Conservation (phyloP, 2,888 invertebrate genomes). For the Eilema griseolum region DNA sequence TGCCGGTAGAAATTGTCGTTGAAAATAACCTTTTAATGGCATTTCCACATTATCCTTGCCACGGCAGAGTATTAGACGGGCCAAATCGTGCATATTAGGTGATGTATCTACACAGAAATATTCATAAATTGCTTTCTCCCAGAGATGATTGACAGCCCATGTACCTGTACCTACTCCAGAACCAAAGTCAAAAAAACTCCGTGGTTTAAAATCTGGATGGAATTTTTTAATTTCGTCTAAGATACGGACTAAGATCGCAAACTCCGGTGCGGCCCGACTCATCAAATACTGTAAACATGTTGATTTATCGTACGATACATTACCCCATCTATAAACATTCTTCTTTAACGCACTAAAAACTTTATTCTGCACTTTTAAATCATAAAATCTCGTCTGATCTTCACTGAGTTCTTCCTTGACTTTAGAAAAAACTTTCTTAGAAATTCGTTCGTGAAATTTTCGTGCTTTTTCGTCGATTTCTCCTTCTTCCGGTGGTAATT, state of each 20-base stretch:
- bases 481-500: constrained; percentile 88
- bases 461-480: constrained; percentile 80
- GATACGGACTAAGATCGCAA: constrained; percentile 90
- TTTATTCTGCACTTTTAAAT: constrained; percentile 83
- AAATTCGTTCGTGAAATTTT: constrained; percentile 72
- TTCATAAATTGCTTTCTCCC: constrained; percentile 92
- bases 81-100: constrained; percentile 93
- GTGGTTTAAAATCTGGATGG: constrained; percentile 90
- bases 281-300: constrained; percentile 91
- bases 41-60: constrained; percentile 88
- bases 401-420: constrained; percentile 56
- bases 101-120: constrained; percentile 95
- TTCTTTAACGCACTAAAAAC: constrained; percentile 87
- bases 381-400: constrained; percentile 73
- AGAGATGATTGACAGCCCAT: constrained; percentile 93
- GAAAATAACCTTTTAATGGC: constrained; percentile 88
- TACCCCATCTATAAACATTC: constrained; percentile 91
- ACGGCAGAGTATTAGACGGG: constrained; percentile 89
- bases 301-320: constrained; percentile 89
- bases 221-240: constrained; percentile 91
- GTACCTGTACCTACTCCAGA: constrained; percentile 95
- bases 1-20: constrained; percentile 94
- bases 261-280: constrained; percentile 91
- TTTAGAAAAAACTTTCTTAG: constrained; percentile 62
- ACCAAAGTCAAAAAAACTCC: constrained; percentile 95